These are phyloP conservation scores for Eleginops maclovinus DNA, from an alignment of 2,113 vertebrate species.

Conservation along the genomic window DNA sequence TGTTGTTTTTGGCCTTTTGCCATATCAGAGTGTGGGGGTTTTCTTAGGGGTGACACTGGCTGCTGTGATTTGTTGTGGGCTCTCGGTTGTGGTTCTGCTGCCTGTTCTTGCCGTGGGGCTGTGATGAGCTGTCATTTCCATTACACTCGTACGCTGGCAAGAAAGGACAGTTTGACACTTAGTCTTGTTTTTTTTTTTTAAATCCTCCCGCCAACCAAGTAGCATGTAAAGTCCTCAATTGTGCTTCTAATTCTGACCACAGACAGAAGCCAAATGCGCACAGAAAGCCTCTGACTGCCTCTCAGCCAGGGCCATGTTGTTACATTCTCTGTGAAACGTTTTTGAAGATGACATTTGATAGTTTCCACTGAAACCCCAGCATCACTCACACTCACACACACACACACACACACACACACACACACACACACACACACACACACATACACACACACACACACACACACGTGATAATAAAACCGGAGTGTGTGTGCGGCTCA, in stretches of 20 bases:
- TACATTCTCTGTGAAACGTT: slow-evolving; percentile 21
- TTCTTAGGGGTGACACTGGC: neutral
- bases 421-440: neutral
- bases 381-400: slow-evolving; percentile 7
- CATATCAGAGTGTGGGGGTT: slow-evolving; percentile 1
- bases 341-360: neutral
- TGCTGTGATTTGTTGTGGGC: neutral
- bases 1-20: neutral
- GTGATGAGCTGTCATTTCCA: slow-evolving; percentile 65
- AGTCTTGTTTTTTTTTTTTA: neutral
- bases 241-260: slow-evolving; percentile 38
- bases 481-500: slow-evolving; percentile 27
- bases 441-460: slow-evolving; percentile 1
- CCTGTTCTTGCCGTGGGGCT: slow-evolving; percentile 21
- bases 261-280: neutral
- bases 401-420: neutral
- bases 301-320: neutral
- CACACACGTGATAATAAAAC: slow-evolving; percentile 10
- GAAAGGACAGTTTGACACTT: slow-evolving; percentile 61
- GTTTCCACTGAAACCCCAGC: slow-evolving; percentile 11
- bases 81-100: neutral
- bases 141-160: slow-evolving; percentile 52
- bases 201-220: slow-evolving; percentile 3
- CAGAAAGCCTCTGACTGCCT: slow-evolving; percentile 6
- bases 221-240: slow-evolving; percentile 32